A percentile compares a stretch with the other conserved stretches of the same genome.
Evolutionary conservation across 2,888 invertebrate genomes (phyloP).

Genomic region (Cryptocephalus moraei): DNA sequence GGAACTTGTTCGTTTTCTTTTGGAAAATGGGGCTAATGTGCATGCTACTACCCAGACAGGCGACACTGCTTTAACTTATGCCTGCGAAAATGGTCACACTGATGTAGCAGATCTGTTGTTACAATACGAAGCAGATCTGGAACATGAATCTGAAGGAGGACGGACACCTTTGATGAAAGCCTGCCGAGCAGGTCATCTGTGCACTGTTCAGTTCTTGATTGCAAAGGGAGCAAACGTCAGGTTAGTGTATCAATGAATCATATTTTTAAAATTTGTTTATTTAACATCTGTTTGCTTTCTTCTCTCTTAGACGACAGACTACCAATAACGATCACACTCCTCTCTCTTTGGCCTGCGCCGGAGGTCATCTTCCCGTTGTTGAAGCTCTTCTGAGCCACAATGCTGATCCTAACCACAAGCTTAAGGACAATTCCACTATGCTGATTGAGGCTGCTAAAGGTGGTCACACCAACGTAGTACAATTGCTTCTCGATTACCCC

Average conservation of each 20-base stretch:
- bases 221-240: constrained; percentile 46
- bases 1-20: constrained; percentile 79
- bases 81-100: constrained; percentile 97
- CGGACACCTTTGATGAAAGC: constrained; percentile 98
- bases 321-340: constrained; percentile 96
- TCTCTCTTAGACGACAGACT: constrained; percentile 51
- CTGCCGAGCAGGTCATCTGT: constrained; percentile 89
- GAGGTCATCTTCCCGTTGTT: constrained; percentile 89
- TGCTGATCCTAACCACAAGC: constrained; percentile 91
- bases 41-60: constrained; percentile 85
- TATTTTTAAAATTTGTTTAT: too few species aligned
- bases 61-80: constrained; percentile 70
- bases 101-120: constrained; percentile 90
- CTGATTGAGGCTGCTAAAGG: constrained; percentile 97
- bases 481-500: constrained; percentile 88
- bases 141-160: constrained; percentile 92
- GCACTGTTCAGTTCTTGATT: constrained; percentile 92
- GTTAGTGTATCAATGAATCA: not conserved
- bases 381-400: constrained; percentile 83
- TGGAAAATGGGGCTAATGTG: constrained; percentile 80
- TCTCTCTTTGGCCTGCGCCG: constrained; percentile 90
- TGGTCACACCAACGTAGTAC: constrained; percentile 92
- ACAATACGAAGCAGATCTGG: constrained; percentile 82
- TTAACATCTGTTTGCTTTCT: not conserved
- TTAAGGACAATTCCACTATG: constrained; percentile 98